A percentile compares a stretch with the other conserved stretches of the same genome.
Evolutionary conservation across 2,888 invertebrate genomes (phyloP).

Genomic region (Ectemnius lituratus): DNA sequence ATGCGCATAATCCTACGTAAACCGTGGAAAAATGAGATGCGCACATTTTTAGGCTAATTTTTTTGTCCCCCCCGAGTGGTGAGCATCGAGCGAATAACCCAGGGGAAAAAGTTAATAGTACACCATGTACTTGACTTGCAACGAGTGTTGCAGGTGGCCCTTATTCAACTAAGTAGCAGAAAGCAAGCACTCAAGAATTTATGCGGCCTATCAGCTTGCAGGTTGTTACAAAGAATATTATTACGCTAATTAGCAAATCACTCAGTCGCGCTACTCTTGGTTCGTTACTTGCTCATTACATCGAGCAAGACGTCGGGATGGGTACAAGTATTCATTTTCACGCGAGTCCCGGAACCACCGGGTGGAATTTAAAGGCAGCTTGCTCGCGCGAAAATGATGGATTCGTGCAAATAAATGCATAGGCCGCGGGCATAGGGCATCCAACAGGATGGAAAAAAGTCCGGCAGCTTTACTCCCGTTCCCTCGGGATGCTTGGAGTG

Average conservation of each 20-base stretch:
- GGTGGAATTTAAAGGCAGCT: neutral
- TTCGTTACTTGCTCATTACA: slow-evolving; percentile 31
- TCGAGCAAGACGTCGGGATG: slow-evolving; percentile 35
- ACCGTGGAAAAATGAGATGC: no score
- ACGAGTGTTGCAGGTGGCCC: slow-evolving; percentile 4
- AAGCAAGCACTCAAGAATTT: slow-evolving; percentile 34
- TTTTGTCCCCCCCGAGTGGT: no score
- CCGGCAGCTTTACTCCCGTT: no score
- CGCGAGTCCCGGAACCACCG: slow-evolving; percentile 25
- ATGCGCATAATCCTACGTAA: slow-evolving; percentile 32
- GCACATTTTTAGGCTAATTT: no score
- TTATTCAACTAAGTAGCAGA: neutral
- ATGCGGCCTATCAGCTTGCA: slow-evolving; percentile 20
- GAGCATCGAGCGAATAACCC: no score
- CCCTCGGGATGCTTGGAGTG: no score
- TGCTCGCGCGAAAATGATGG: slow-evolving; percentile 32
- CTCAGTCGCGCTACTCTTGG: slow-evolving; percentile 12
- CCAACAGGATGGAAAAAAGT: no score
- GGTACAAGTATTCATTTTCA: slow-evolving; percentile 28
- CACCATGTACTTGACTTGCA: neutral
- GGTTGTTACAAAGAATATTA: slow-evolving; percentile 31
- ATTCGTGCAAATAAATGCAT: slow-evolving; percentile 43
- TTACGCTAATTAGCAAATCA: slow-evolving; percentile 44
- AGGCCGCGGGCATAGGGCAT: neutral
- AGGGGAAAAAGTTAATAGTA: no score